Evolutionary conservation across 2,888 invertebrate species (phyloP), one percentile per base, ranked within the genome.

Genomic region (Drosophila anomalipes): DNA sequence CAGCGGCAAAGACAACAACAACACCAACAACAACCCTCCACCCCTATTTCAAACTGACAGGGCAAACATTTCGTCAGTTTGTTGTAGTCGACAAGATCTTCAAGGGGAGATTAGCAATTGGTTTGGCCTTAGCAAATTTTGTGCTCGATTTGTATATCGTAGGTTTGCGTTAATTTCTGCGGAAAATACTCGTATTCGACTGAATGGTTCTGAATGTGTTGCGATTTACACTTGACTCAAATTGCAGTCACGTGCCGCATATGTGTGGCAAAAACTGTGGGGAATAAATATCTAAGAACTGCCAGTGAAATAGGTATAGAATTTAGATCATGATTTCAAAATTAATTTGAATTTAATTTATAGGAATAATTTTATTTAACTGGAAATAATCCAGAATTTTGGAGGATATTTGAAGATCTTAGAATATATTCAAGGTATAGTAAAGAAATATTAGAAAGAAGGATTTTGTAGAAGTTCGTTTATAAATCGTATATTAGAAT

Each of bases 121-220:
- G 61, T 72, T 77, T 73, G 76, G 77, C 79, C 68, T 74, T 67
- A 58, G 67, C 44, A 63, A 77, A 91, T 89, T 89, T 86, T 88
- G 79, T 82, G 84, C 91, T 83, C 90, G 86, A 91, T 91, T 91
- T 87, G 87, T 87, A 70, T 81, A 86, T 79, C 82, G 60, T 30
- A 62, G 88, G 86, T 90, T 85, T 81, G 72, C 49, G 80, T 82
- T 86, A 83, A 84, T 86, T 81, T 79, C 53, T 61, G 71, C 58
- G 57, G 74, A 77, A 82, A 83, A 79, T 82, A 70, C 75, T 82
- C 61, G 47, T 77, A 67, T 80, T 82, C 65, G 56, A n/a, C 14
- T 28, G 53, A 69, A 69, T 77, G 65, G 19, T 52, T 32, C 19
- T 33, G 60, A 75, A 78, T 88, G 83, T 82, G 74, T 75, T 70